Base-by-base conservation (phyloP, 2,113 vertebrate species). In the Cephalopterus ornatus region DNA sequence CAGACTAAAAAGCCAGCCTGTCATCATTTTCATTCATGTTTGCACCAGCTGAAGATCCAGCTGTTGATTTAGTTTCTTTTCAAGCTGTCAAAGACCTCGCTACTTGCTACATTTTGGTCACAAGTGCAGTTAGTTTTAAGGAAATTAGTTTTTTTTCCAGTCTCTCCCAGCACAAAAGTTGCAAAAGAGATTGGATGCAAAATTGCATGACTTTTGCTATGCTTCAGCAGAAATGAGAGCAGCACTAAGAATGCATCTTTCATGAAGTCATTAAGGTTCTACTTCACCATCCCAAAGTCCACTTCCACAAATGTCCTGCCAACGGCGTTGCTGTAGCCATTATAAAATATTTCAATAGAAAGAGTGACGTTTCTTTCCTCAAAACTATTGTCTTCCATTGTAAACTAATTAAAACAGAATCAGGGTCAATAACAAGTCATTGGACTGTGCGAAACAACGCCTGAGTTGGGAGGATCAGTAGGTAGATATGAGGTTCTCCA, bases 41-140 rank as follows among this genome's bases (percentile, higher is more conserved):
- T 91, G 32, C 27, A 84, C 16, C 52, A 87, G 26, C 47, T 93
- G 80, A 93, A 92, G 55, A 91, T 46, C 23, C 67, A 87, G 67
- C 14, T 91, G 70, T 88, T 91, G 65, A 62, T 85, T 92, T 65
- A 93, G 33, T 26, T 66, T 20, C 49, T 58, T 55, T 73, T 83
- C 32, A 90, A 46, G 33, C 26, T 93, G 85, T 62, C 79, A 80
- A 66, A 94, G 58, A 35, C 46, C 41, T 88, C 19, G 20, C n/a
- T 85, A 22, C 18, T 66, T 77, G 23, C 65, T 83, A 83, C 37
- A 10, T 87, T 87, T 89, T 82, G 33, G 50, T 62, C 71, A 55
- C 5, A 67, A 83, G 33, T 35, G 63, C 49, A 58, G 58, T 30
- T 76, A 66, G 5, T 26, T 92, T 72, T 53, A 53, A 33, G 30